Evolutionary conservation across 2,797 vertebrate genomes (phyloP).

Genomic region (Chrosomus eos): DNA sequence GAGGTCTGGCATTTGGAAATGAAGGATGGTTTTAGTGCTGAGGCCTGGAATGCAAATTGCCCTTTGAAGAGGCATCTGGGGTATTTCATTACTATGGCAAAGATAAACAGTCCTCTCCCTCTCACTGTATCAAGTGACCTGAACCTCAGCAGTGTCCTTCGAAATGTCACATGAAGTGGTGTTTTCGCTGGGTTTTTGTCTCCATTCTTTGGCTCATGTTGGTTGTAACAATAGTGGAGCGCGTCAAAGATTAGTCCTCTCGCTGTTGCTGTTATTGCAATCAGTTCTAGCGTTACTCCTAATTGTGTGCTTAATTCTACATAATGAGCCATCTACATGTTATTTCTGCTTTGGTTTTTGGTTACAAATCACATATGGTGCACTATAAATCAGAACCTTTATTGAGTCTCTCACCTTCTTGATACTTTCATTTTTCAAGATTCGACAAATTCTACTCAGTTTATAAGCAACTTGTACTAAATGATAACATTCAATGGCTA

Average conservation of each 20-base stretch:
- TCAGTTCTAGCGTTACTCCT: conserved; percentile 10
- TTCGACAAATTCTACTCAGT: not conserved
- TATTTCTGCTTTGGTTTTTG: not conserved
- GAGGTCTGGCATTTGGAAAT: conserved; percentile 61
- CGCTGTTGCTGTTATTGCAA: not conserved
- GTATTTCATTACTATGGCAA: conserved; percentile 29
- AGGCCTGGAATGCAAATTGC: conserved; percentile 51
- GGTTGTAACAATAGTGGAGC: not conserved
- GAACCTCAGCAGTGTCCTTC: conserved; percentile 13
- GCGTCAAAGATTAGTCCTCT: conserved; percentile 18
- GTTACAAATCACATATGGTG: not conserved
- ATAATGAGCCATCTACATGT: conserved; percentile 8
- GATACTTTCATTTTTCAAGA: not conserved
- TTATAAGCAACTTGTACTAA: not conserved
- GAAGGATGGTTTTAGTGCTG: conserved; percentile 48
- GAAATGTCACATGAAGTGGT: conserved; percentile 45
- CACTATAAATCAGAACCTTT: not conserved
- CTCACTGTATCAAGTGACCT: conserved; percentile 41
- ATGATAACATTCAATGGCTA: conserved; percentile 10
- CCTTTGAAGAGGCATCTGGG: conserved; percentile 48
- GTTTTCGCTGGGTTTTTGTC: not conserved
- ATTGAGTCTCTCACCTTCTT: not conserved
- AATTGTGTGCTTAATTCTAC: conserved; percentile 24
- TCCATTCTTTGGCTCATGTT: not conserved
- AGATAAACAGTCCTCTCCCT: conserved; percentile 45